A percentile compares a stretch with the other conserved stretches of the same genome.
These are phyloP conservation scores for Anarhynchus alexandrinus DNA, from an alignment of 2,113 vertebrate genomes.

Conservation along the genomic window DNA sequence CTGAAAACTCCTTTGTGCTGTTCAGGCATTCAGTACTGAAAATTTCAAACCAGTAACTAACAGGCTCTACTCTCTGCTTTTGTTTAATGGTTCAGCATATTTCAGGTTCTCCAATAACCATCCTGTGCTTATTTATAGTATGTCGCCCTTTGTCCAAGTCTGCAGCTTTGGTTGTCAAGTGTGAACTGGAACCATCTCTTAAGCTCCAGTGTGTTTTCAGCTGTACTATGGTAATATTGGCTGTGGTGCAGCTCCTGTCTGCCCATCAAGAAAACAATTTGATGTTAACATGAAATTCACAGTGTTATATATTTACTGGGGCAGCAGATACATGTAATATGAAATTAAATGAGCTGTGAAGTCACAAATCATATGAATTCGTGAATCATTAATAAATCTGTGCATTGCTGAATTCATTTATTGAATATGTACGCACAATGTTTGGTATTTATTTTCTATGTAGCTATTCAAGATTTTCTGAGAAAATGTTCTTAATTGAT, in stretches of 20 bases:
- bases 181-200: background rate
- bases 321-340: background rate
- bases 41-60: background rate
- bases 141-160: background rate
- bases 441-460: background rate
- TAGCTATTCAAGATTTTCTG: background rate
- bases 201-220: background rate
- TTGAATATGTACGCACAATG: background rate
- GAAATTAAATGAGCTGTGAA: background rate
- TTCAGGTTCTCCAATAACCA: background rate
- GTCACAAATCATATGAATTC: background rate
- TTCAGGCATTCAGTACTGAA: background rate
- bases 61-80: background rate
- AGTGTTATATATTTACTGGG: background rate
- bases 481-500: background rate
- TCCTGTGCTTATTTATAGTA: background rate
- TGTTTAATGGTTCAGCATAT: background rate
- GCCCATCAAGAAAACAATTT: background rate
- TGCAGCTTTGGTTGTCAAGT: background rate
- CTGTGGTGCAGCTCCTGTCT: background rate
- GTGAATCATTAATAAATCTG: background rate
- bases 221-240: background rate
- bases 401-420: background rate
- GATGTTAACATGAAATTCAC: background rate
- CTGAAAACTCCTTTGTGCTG: background rate